These are phyloP conservation scores for Hymenopus coronatus DNA, from an alignment of 2,888 invertebrate genomes.

Conservation along the genomic window DNA sequence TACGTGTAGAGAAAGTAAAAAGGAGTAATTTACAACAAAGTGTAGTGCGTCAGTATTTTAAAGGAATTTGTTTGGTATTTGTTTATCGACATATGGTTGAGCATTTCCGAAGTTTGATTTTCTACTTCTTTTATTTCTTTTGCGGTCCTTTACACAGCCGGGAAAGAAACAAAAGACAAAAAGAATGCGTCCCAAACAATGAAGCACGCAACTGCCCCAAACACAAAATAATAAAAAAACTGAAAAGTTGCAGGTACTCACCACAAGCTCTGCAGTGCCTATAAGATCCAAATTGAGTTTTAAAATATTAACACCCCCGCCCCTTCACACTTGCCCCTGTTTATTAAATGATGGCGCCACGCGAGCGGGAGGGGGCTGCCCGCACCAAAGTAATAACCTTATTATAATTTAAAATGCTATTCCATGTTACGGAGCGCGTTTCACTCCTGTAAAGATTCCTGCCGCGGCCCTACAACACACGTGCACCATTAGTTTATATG, in stretches of 20 bases:
- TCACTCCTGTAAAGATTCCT: conserved; percentile 13
- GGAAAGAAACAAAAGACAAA: neutral
- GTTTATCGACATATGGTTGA: neutral
- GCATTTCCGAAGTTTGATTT: neutral
- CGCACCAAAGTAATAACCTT: conserved; percentile 34
- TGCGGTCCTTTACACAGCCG: neutral
- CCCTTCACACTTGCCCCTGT: conserved; percentile 31
- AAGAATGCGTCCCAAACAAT: neutral
- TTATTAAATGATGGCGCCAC: conserved; percentile 34
- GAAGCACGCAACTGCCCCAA: neutral
- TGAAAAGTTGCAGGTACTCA: neutral
- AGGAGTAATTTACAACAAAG: too few species aligned
- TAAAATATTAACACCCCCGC: conserved; percentile 30
- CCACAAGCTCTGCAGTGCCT: conserved; percentile 11
- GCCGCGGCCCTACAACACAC: neutral
- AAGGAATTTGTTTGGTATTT: too few species aligned
- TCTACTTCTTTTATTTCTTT: neutral
- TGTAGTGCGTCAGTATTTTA: too few species aligned
- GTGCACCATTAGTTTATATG: conserved; percentile 29
- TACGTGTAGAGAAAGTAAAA: too few species aligned
- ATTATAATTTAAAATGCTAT: conserved; percentile 36
- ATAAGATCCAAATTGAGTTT: conserved; percentile 34
- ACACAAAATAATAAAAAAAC: neutral
- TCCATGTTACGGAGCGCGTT: conserved; percentile 27
- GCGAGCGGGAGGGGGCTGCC: neutral